These are phyloP conservation scores for Charaxes varanes DNA, from an alignment of 1,140 invertebrate species.

Conservation along the genomic window DNA sequence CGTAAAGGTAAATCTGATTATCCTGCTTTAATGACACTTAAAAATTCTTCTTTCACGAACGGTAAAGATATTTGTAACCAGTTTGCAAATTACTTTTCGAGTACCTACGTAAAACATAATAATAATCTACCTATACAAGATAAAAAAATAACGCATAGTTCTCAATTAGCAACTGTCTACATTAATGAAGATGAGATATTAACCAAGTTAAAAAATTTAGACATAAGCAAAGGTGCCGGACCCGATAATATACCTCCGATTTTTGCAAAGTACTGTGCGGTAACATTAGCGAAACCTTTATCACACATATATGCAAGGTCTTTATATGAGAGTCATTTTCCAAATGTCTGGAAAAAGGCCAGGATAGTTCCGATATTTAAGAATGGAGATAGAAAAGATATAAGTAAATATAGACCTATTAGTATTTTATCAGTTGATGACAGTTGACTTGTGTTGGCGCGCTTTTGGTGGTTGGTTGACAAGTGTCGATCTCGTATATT, in stretches of 20 bases:
- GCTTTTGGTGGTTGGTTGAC: no score
- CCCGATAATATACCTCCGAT: constrained; percentile 18
- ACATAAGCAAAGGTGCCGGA: constrained; percentile 19
- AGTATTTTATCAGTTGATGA: no score
- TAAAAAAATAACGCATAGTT: no score
- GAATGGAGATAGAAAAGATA: constrained; percentile 8
- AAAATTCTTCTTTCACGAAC: background rate
- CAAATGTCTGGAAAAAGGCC: constrained; percentile 12
- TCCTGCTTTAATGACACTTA: constrained; percentile 9
- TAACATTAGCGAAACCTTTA: constrained; percentile 10
- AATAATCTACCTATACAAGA: background rate
- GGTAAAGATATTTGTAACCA: constrained; percentile 1
- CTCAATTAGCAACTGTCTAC: background rate
- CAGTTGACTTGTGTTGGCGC: no score
- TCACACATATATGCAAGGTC: constrained; percentile 13
- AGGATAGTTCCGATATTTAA: constrained; percentile 21
- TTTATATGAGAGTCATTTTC: constrained; percentile 6
- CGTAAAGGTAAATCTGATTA: constrained; percentile 4
- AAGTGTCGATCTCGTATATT: no score
- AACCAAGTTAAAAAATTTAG: constrained; percentile 8
- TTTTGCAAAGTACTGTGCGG: constrained; percentile 15
- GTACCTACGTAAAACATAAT: background rate
- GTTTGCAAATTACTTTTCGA: constrained; percentile 11
- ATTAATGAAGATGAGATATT: background rate
- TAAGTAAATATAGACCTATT: constrained; percentile 19